These are phyloP conservation scores for Lysandra bellargus DNA, from an alignment of 2,888 invertebrate species.

Conservation along the genomic window DNA sequence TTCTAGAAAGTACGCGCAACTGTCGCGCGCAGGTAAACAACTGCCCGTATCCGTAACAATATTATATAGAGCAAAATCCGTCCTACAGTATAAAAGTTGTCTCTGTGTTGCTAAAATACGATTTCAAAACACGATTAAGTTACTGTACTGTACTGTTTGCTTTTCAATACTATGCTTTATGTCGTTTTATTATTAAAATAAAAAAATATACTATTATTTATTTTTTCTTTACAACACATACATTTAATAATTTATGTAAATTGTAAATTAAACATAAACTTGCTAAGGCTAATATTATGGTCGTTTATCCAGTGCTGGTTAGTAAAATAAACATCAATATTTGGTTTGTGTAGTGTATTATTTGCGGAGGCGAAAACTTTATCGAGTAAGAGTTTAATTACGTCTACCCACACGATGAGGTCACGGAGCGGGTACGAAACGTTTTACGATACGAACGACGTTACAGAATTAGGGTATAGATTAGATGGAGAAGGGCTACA, in stretches of 20 bases:
- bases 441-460: not conserved
- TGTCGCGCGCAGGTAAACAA: too few relatives aligned
- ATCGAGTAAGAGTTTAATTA: constrained; percentile 13
- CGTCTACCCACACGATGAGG: constrained; percentile 4
- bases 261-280: not conserved
- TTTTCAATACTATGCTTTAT: too few relatives aligned
- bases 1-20: too few relatives aligned
- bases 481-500: not conserved
- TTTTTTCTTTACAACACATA: not conserved
- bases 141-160: too few relatives aligned
- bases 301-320: not conserved
- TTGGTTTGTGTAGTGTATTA: not conserved
- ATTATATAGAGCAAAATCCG: too few relatives aligned
- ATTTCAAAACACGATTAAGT: too few relatives aligned
- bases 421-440: not conserved
- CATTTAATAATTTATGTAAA: not conserved
- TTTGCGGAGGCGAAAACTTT: constrained; percentile 11
- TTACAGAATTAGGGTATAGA: not conserved
- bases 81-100: too few relatives aligned
- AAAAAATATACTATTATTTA: not conserved
- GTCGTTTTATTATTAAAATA: not conserved
- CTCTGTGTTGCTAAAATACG: too few relatives aligned
- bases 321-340: not conserved
- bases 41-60: too few relatives aligned
- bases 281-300: not conserved